Conservation (phyloP, 2,888 invertebrate species). For the Phalera bucephala region DNA sequence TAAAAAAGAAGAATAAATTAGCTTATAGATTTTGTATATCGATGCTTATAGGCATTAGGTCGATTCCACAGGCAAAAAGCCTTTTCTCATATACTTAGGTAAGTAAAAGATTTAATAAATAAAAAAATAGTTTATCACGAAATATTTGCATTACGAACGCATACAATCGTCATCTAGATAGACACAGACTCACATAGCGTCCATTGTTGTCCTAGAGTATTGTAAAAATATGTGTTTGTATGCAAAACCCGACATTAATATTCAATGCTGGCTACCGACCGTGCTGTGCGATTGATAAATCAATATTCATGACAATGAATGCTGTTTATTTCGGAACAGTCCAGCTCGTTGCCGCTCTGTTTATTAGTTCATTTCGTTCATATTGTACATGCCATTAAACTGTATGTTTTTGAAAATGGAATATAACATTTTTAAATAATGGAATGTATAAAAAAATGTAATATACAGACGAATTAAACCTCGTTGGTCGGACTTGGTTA, state of each 20-base stretch:
- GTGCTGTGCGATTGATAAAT: constrained; percentile 43
- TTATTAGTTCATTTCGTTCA: constrained; percentile 1
- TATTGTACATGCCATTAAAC: neutral
- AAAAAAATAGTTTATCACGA: neutral
- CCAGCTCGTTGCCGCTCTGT: neutral
- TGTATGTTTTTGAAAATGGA: neutral
- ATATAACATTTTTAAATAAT: too few relatives aligned
- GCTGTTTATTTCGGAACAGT: constrained; percentile 3
- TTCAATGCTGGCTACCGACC: constrained; percentile 41
- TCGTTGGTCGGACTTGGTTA: too few relatives aligned
- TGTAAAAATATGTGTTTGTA: constrained; percentile 71
- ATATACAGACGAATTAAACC: too few relatives aligned
- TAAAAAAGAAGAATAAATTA: too few relatives aligned
- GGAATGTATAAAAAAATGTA: too few relatives aligned
- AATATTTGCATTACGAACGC: constrained; percentile 35
- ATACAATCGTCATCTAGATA: constrained; percentile 56
- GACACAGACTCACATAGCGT: too few relatives aligned
- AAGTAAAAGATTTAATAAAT: too few relatives aligned
- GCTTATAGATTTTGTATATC: too few relatives aligned
- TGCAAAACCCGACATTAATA: constrained; percentile 68
- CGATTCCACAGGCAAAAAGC: too few relatives aligned
- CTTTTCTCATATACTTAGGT: too few relatives aligned
- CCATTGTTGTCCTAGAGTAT: constrained; percentile 47
- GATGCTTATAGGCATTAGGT: too few relatives aligned
- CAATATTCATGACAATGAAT: constrained; percentile 60